Conservation (phyloP, 2,888 invertebrate species). For the Eupithecia exiguata region DNA sequence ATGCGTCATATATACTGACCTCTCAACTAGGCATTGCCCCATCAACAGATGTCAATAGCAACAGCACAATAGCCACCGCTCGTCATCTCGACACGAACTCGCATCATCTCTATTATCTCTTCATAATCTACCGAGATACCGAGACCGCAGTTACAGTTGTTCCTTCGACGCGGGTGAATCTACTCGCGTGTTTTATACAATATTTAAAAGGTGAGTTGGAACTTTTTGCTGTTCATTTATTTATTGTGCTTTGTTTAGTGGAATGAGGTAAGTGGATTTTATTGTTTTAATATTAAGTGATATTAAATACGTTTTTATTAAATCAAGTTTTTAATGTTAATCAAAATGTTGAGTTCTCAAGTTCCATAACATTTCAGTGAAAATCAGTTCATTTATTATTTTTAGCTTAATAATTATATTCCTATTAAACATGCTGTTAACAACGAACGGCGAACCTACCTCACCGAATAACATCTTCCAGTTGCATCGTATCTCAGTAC, state of each 20-base stretch:
- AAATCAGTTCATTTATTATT: not conserved
- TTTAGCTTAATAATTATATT: not conserved
- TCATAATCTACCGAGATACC: constrained; percentile 16
- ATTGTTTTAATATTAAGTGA: not conserved
- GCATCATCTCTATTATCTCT: constrained; percentile 37
- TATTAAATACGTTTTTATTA: no score
- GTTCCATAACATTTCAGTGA: not conserved
- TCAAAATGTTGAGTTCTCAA: not conserved
- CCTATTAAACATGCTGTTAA: no score
- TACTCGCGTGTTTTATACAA: not conserved
- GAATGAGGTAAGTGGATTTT: not conserved
- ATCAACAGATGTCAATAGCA: constrained; percentile 13
- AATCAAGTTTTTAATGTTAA: no score
- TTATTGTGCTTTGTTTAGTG: not conserved
- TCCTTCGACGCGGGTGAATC: not conserved
- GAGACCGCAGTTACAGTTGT: constrained; percentile 24
- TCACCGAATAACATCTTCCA: not conserved
- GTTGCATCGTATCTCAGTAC: not conserved
- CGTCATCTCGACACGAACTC: constrained; percentile 10
- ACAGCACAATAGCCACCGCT: constrained; percentile 16
- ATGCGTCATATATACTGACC: not conserved
- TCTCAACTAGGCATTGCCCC: not conserved
- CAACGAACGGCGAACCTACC: not conserved
- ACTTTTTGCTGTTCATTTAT: not conserved
- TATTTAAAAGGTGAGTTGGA: not conserved